Evolutionary conservation across 2,797 vertebrate species (phyloP), one percentile per base, ranked within the genome.

Genomic region (Sciaenops ocellatus): DNA sequence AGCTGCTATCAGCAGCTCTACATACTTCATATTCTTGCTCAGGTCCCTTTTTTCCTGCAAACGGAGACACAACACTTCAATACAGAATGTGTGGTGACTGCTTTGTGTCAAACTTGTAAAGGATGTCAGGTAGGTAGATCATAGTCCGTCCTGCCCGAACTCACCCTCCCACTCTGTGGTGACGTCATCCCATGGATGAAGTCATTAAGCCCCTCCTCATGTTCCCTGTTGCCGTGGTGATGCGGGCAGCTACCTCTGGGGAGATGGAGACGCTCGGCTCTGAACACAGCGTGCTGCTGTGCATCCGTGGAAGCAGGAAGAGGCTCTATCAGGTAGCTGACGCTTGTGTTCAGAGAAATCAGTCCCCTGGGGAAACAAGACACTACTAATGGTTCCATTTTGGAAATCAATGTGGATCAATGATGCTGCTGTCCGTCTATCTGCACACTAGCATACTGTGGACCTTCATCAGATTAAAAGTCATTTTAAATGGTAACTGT

Each of bases 1-100:
- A 59, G 98, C 98, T 80, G 98, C 98, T 0, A 99, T 83, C 87
- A 99, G 95, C 78, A 99, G 95, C 82, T 99, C 98, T 73, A 99
- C 98, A 0, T 98, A 99, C 90, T 97, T 98, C 60, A 95, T 97
- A 75, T 93, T 93, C 82, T 95, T 92, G 57, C 94, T 91, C 80
- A 96, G 80, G 28, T 98, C 97, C 77, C 98, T 96, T 91, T 92
- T 97, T 69, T 94, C 93, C 98, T 99, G 84, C 41, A 73, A 78
- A 71, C 1, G 5, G 13, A 87, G 15, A 80, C 30, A 69, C 20
- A 60, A 74, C 5, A 51, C 6, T 48, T 65, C 17, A 51, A 62
- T 10, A 20, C 6, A 52, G 46, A 65, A 3, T 0, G 42, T 15
- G 15, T 28, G 18, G 20, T 2, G 9, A 30, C n/a, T 9, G 34